Evolutionary conservation across 2,888 invertebrate species (phyloP).

Genomic region (Dasypogon diadema): DNA sequence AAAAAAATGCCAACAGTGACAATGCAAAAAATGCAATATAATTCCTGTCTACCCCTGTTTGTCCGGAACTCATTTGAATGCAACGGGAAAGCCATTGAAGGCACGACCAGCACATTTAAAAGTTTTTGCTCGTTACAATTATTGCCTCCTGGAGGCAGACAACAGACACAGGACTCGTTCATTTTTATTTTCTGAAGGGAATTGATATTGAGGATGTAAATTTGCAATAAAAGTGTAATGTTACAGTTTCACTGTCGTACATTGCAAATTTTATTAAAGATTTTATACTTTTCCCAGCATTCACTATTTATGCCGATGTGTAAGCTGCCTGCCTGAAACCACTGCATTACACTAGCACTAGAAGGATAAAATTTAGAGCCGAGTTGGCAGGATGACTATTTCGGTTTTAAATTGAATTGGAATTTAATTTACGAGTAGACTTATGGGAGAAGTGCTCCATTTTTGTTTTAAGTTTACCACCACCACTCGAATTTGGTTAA

Average conservation of each 20-base stretch:
- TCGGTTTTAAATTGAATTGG: background rate
- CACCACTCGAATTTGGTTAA: no score
- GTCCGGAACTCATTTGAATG: constrained; percentile 47
- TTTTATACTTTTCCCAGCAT: background rate
- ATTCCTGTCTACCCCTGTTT: constrained; percentile 38
- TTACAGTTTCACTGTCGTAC: constrained; percentile 29
- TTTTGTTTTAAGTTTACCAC: no score
- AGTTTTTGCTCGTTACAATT: constrained; percentile 29
- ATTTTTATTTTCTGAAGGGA: constrained; percentile 34
- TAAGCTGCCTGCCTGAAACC: background rate
- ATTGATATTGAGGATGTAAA: constrained; percentile 48
- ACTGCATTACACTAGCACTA: no score
- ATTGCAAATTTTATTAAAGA: constrained; percentile 46
- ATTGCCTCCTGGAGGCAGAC: constrained; percentile 23
- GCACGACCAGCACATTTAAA: constrained; percentile 41
- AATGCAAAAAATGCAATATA: constrained; percentile 30
- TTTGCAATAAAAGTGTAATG: constrained; percentile 46
- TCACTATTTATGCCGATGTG: background rate
- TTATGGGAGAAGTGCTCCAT: no score
- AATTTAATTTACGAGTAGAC: no score
- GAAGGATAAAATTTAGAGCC: no score
- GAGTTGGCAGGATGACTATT: no score
- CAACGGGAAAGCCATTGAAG: constrained; percentile 33
- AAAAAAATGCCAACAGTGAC: background rate
- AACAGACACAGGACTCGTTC: constrained; percentile 4